Evolutionary conservation across 2,888 invertebrate species (phyloP).

Genomic region (Parnassius glacialis): DNA sequence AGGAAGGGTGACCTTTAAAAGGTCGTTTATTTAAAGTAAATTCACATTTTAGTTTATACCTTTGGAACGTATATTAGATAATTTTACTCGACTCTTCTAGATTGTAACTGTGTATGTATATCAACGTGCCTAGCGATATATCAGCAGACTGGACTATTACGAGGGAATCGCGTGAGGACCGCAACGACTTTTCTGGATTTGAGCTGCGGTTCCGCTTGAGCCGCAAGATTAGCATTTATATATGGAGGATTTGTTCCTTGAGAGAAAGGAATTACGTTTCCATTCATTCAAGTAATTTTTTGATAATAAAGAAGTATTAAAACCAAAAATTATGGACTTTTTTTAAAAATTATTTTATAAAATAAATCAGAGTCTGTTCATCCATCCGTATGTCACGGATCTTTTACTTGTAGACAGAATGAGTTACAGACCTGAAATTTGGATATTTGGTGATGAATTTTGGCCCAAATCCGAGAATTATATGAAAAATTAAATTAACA

Average conservation of each 20-base stretch:
- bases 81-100: slow-evolving; percentile 14
- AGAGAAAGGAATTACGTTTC: no score
- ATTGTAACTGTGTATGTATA: slow-evolving; percentile 4
- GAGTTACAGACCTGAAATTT: no score
- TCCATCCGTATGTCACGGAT: no score
- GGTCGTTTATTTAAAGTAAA: slow-evolving; percentile 4
- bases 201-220: slow-evolving; percentile 32
- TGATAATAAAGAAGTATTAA: no score
- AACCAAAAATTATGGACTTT: no score
- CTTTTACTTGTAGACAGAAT: no score
- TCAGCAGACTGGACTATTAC: slow-evolving; percentile 34
- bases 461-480: no score
- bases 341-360: no score
- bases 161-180: slow-evolving; percentile 39
- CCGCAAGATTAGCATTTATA: slow-evolving; percentile 26
- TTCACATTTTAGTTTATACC: background rate
- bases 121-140: slow-evolving; percentile 25
- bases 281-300: no score
- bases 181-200: slow-evolving; percentile 37
- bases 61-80: slow-evolving; percentile 7
- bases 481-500: no score
- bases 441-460: no score
- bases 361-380: no score
- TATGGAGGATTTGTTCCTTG: slow-evolving; percentile 9
- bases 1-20: slow-evolving; percentile 2